Conservation (phyloP, 2,797 vertebrate genomes). For the Dipus sagitta region DNA sequence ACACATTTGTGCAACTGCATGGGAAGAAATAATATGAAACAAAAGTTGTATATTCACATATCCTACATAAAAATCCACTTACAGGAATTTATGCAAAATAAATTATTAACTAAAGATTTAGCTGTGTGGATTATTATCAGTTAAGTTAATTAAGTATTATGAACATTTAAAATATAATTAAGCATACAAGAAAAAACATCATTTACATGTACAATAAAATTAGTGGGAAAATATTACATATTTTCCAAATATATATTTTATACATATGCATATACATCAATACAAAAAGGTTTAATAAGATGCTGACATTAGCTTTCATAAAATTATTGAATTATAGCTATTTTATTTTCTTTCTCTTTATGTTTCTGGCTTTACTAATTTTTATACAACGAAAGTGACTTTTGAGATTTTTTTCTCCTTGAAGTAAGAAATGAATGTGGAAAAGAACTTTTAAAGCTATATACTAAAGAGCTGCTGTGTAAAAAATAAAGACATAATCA, state of each 20-base stretch:
- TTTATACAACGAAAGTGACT: slow-evolving; percentile 5
- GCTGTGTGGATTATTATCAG: neutral
- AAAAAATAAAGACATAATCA: slow-evolving; percentile 5
- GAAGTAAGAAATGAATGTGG: slow-evolving; percentile 8
- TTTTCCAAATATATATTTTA: neutral
- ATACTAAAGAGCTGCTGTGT: neutral
- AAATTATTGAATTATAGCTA: neutral
- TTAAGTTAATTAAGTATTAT: neutral
- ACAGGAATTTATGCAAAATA: neutral
- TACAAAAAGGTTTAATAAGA: neutral
- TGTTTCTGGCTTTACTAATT: slow-evolving; percentile 18
- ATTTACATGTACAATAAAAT: neutral
- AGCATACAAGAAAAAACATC: neutral
- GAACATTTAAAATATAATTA: slow-evolving; percentile 10
- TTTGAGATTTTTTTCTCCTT: neutral
- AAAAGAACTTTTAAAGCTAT: neutral
- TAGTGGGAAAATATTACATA: neutral
- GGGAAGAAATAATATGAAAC: neutral
- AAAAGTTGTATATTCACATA: neutral
- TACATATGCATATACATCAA: neutral
- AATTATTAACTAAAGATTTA: slow-evolving; percentile 61
- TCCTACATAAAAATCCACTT: neutral
- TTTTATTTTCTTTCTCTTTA: neutral
- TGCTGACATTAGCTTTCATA: neutral
- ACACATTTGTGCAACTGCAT: neutral